Percentiles rank a stretch among this genome's conserved stretches.
Evolutionary conservation across 2,888 invertebrate genomes (phyloP).

Genomic region (Cactoblastis cactorum): DNA sequence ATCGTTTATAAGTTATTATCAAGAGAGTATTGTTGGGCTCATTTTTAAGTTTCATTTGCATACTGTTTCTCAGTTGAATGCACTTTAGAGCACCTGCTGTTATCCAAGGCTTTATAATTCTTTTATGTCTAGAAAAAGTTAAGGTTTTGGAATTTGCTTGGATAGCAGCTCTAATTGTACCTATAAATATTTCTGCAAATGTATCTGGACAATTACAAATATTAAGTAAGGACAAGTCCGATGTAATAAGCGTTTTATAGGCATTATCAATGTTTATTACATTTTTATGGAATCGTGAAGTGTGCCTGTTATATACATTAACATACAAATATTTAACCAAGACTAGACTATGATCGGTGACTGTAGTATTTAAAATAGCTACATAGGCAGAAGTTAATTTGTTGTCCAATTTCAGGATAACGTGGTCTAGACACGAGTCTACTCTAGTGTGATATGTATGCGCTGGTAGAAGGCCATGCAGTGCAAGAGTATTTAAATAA

Average conservation of each 20-base stretch:
- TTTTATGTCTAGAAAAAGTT: slow-evolving; percentile 5
- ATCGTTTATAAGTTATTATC: not conserved
- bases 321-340: slow-evolving; percentile 13
- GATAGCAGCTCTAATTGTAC: not conserved
- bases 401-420: slow-evolving; percentile 18
- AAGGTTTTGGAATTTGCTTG: slow-evolving; percentile 1
- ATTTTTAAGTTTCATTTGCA: slow-evolving; percentile 7
- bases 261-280: slow-evolving; percentile 13
- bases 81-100: slow-evolving; percentile 13
- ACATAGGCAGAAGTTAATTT: slow-evolving; percentile 7
- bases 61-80: slow-evolving; percentile 8
- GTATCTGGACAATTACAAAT: not conserved
- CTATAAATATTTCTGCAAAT: slow-evolving; percentile 2
- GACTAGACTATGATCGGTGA: slow-evolving; percentile 18
- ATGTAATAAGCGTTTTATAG: not conserved
- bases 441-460: slow-evolving; percentile 10
- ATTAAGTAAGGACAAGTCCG: not conserved
- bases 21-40: slow-evolving; percentile 8
- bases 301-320: not conserved
- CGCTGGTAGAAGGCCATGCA: slow-evolving; percentile 8
- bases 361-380: slow-evolving; percentile 16
- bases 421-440: slow-evolving; percentile 9
- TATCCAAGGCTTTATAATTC: slow-evolving; percentile 16
- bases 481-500: slow-evolving; percentile 1
- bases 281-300: slow-evolving; percentile 5